These are phyloP conservation scores for Phaenicophaeus curvirostris DNA, from an alignment of 2,797 vertebrate species.

Conservation along the genomic window DNA sequence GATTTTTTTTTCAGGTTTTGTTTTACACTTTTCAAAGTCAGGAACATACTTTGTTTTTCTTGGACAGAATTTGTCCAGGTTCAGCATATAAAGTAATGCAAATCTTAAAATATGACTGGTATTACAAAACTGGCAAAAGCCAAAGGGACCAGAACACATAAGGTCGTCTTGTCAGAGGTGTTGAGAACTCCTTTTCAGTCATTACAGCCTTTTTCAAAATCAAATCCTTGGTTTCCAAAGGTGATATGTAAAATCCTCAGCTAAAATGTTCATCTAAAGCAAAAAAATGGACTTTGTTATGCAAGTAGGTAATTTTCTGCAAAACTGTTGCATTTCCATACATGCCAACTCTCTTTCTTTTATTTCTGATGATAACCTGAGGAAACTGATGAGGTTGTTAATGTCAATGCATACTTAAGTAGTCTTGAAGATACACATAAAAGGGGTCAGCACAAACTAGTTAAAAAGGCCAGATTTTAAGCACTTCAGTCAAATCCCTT, in stretches of 20 bases:
- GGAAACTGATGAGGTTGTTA: neutral
- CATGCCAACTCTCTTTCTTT: neutral
- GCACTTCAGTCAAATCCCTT: neutral
- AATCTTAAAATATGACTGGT: neutral
- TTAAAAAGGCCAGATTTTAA: neutral
- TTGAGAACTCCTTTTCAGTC: neutral
- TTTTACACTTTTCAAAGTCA: neutral
- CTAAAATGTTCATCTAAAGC: neutral
- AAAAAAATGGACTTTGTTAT: neutral
- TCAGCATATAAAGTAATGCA: conserved; percentile 5
- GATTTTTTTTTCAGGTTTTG: conserved; percentile 18
- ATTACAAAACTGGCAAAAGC: neutral
- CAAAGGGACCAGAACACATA: neutral
- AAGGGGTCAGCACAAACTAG: neutral
- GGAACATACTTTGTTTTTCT: conserved; percentile 24
- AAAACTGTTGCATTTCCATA: neutral
- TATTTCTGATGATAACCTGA: no score
- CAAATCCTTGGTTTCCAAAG: neutral
- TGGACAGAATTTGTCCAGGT: conserved; percentile 8
- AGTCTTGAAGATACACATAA: neutral
- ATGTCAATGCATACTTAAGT: neutral
- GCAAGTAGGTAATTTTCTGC: neutral
- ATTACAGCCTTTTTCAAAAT: neutral
- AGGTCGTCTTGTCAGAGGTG: neutral
- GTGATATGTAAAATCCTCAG: neutral